These are phyloP conservation scores for Agonopterix arenella DNA, from an alignment of 2,888 invertebrate species.

Conservation along the genomic window DNA sequence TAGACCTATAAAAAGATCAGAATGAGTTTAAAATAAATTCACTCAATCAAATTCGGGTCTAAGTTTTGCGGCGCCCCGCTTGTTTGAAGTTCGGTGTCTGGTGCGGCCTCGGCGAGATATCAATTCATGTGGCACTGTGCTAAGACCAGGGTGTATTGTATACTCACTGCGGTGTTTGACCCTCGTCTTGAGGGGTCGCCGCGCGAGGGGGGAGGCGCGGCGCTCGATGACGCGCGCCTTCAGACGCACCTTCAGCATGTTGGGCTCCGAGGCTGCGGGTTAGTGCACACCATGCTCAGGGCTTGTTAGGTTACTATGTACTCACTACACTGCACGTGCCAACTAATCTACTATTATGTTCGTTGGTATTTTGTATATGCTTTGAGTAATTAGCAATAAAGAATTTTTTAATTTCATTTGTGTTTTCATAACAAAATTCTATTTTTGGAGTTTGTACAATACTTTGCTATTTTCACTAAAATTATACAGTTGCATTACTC, in stretches of 20 bases:
- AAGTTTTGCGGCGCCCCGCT: no score
- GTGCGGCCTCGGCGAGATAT: no score
- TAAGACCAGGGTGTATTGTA: background rate
- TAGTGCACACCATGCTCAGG: conserved; percentile 52
- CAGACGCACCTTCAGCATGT: conserved; percentile 94
- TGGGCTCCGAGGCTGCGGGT: conserved; percentile 94
- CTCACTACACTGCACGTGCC: background rate
- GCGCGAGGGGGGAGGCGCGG: conserved; percentile 93
- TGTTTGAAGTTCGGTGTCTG: no score
- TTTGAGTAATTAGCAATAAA: background rate
- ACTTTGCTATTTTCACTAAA: no score
- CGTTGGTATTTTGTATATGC: no score
- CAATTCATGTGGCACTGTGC: no score
- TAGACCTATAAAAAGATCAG: no score
- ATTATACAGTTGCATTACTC: no score
- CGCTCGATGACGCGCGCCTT: conserved; percentile 97
- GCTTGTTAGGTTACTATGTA: conserved; percentile 10
- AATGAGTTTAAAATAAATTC: no score
- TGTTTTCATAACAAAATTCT: background rate
- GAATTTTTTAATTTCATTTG: background rate
- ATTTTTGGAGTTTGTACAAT: no score
- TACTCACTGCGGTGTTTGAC: conserved; percentile 79
- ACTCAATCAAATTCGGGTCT: no score
- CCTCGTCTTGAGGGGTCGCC: conserved; percentile 85
- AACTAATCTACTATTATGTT: background rate